A percentile compares a stretch with the other conserved stretches of the same genome.
These are phyloP conservation scores for Ara ararauna DNA, from an alignment of 2,797 vertebrate species.

Conservation along the genomic window DNA sequence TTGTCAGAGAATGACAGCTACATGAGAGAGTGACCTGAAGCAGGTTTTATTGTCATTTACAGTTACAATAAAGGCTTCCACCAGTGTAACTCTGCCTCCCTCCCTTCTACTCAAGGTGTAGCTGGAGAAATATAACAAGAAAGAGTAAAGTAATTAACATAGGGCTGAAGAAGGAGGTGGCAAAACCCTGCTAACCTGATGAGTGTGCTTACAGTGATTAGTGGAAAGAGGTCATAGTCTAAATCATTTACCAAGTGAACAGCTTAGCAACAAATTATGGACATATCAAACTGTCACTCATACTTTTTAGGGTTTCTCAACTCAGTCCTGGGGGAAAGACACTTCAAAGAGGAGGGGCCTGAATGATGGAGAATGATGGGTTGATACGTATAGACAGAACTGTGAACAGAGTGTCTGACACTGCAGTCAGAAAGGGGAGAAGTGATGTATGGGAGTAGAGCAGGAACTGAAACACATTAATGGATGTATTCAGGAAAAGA, in stretches of 20 bases:
- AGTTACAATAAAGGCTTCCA: background rate
- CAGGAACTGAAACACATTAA: background rate
- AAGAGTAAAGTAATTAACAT: background rate
- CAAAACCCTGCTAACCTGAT: background rate
- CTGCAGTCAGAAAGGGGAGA: background rate
- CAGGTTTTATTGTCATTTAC: background rate
- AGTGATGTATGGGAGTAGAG: background rate
- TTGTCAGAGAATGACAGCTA: background rate
- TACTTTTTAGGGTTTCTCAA: background rate
- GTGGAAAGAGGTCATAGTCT: background rate
- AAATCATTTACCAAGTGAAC: background rate
- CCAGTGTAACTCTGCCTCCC: background rate
- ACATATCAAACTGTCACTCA: background rate
- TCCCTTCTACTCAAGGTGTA: background rate
- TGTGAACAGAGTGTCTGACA: background rate
- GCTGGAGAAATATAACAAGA: background rate
- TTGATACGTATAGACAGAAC: background rate
- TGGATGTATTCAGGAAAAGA: background rate
- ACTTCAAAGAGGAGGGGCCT: background rate
- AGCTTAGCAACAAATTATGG: background rate
- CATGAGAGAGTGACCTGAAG: background rate
- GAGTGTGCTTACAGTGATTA: background rate
- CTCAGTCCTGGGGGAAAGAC: background rate
- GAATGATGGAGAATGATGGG: background rate
- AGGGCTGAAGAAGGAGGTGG: background rate